Evolutionary conservation across 2,797 vertebrate genomes (phyloP), one percentile per base, ranked within the genome.

Genomic region (Rhyacichthys aspro): DNA sequence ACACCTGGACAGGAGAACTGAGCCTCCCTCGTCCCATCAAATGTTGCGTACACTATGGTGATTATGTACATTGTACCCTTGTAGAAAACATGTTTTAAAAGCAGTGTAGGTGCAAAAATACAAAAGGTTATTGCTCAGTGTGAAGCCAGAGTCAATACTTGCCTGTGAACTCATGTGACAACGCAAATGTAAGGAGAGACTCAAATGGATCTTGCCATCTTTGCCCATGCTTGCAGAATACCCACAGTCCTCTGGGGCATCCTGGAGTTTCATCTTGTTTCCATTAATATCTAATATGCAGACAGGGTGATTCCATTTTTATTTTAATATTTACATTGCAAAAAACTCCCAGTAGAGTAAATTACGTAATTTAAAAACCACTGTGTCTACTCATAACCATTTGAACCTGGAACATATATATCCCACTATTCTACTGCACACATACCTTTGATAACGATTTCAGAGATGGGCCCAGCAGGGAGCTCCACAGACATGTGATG

Each of bases 131-230:
- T 61, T 42, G 63, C 70, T 58, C 75, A 68, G 67, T 54, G 42
- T 78, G 65, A 66, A 68, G 72, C 54, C 45, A 8, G n/a, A 70
- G 55, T 74, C 65, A 59, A 79, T 85, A 84, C 90, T 84, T 67
- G 87, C 92, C 91, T 92, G 72, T 66, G 88, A 52, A 49, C 37
- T 88, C 89, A 91, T 78, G 72, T 90, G 84, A 76, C 92, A 93
- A 57, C 34, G 58, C 5, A 88, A 83, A 56, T 84, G 67, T 33
- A 89, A 86, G 45, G 82, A 84, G 36, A 93, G 72, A 55, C 15
- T 69, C 63, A 93, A 56, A 49, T 39, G 70, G 52, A 88, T 81
- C 67, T 66, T 67, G 50, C 86, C 89, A 63, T 90, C 71, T 67
- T 82, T 73, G 58, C 42, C 73, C 44, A 65, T 64, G 46, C 61